Evolutionary conservation across 2,888 invertebrate species (phyloP), one percentile per base, ranked within the genome.

Genomic region (Geotrupes spiniger): DNA sequence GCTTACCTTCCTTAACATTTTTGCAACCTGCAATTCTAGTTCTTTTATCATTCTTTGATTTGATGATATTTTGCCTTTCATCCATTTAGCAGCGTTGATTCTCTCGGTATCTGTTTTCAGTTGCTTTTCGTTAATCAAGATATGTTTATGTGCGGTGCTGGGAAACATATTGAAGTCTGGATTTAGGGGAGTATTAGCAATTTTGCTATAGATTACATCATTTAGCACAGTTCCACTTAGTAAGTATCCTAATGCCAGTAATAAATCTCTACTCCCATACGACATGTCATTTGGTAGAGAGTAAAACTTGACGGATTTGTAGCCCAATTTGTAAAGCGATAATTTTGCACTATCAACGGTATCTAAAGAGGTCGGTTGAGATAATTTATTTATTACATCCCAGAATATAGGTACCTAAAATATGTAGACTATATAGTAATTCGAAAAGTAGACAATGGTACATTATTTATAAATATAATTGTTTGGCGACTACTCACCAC

Each of bases 201-300:
- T 45, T 54, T 63, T 63, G 5, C 49, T 36, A 28, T 54, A 49
- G 2, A 68, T 49, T 6, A 61, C 42, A 10, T 52, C 51, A 36
- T 56, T 55, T 26, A 72, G 41, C 42, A 59, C 52, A 51, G 66
- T 52, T 37, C 69, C 63, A 33, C 64, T 61, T 14, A 74, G 43
- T 9, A 74, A 44, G 69, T 70, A 74, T 11, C 65, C 62, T 15
- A 74, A 54, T 6, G 73, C 71, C 36, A 74, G 44, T 36, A 74
- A 57, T 31, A 72, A 57, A 49, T 67, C 65, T 49, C 69, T 62
- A 46, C 60, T 70, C 25, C 61, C 57, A 31, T 36, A 50, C 31
- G 54, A 40, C 58, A 57, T 51, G 53, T 57, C 46, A 46, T 55
- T 46, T 9, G 65, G 57, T 4, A 70, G 54, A 2, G 61, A 55